Percentiles rank a stretch among this genome's conserved stretches.
These are phyloP conservation scores for Syngnathus rostellatus DNA, from an alignment of 2,797 vertebrate species.

Conservation along the genomic window DNA sequence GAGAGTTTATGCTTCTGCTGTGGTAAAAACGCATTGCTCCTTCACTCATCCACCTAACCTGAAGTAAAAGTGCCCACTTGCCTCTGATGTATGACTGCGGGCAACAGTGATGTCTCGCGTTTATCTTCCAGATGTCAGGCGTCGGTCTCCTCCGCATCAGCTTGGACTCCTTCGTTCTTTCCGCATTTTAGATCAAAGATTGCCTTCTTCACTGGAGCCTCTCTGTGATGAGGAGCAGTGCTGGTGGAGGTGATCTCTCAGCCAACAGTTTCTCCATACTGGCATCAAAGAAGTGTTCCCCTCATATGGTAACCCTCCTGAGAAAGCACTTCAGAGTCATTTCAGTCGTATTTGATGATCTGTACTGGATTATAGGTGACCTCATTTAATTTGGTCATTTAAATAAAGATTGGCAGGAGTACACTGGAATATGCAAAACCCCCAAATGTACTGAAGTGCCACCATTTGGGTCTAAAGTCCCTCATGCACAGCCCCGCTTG, in stretches of 20 bases:
- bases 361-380: background rate
- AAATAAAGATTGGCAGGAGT: background rate
- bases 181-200: slow-evolving; percentile 46
- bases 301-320: slow-evolving; percentile 16
- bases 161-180: slow-evolving; percentile 18
- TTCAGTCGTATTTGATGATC: background rate
- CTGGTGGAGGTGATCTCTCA: slow-evolving; percentile 15
- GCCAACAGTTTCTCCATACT: slow-evolving; percentile 24
- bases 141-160: slow-evolving; percentile 6
- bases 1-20: slow-evolving; percentile 33
- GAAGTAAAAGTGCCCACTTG: slow-evolving; percentile 33
- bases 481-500: no score
- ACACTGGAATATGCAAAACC: no score
- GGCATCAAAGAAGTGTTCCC: slow-evolving; percentile 19
- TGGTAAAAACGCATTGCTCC: slow-evolving; percentile 50
- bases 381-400: background rate
- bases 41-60: slow-evolving; percentile 41
- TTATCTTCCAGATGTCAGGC: slow-evolving; percentile 49
- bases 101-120: slow-evolving; percentile 38
- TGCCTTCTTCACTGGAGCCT: slow-evolving; percentile 1
- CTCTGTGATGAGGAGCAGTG: slow-evolving; percentile 28
- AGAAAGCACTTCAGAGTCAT: slow-evolving; percentile 7
- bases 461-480: no score
- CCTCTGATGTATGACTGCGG: slow-evolving; percentile 45
- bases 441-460: no score